A percentile compares a stretch with the other conserved stretches of the same genome.
phyloP scores from a whole-genome alignment of 1,140 invertebrate genomes.

The Brachionus calyciflorus region DNA sequence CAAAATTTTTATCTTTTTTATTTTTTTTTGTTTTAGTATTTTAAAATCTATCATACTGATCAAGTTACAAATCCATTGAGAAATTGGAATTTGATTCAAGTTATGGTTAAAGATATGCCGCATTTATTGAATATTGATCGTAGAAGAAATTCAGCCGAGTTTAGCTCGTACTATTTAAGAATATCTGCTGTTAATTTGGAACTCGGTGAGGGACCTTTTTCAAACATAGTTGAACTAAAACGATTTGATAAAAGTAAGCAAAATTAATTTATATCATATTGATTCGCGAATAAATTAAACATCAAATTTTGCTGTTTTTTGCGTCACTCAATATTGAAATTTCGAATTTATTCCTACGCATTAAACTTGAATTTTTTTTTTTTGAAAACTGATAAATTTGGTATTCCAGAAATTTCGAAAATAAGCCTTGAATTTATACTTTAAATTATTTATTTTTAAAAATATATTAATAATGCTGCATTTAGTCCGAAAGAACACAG shows the following conservation, averaged over 20 bases:
- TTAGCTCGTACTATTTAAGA: conserved; percentile 1
- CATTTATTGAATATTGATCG: conserved; percentile 11
- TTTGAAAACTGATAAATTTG: no score
- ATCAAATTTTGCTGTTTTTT: no score
- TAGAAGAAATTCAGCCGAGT: background rate
- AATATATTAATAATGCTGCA: no score
- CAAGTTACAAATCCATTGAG: conserved; percentile 41
- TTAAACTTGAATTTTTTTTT: no score
- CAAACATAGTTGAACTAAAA: conserved; percentile 25
- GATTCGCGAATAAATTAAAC: no score
- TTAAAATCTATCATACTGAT: conserved; percentile 37
- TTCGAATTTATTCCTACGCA: no score
- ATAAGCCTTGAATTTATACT: no score
- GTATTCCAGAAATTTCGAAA: no score
- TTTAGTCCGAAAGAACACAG: no score
- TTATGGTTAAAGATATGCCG: conserved; percentile 10
- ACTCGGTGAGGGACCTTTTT: conserved; percentile 36
- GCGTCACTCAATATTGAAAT: no score
- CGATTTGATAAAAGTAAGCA: conserved; percentile 9
- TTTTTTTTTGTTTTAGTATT: conserved; percentile 8
- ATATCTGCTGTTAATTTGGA: conserved; percentile 32
- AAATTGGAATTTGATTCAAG: background rate
- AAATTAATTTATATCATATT: no score
- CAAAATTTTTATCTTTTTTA: background rate
- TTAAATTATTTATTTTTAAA: no score